phyloP scores from a whole-genome alignment of 92 coral and sea anemone genomes.

The Porites evermanni region DNA sequence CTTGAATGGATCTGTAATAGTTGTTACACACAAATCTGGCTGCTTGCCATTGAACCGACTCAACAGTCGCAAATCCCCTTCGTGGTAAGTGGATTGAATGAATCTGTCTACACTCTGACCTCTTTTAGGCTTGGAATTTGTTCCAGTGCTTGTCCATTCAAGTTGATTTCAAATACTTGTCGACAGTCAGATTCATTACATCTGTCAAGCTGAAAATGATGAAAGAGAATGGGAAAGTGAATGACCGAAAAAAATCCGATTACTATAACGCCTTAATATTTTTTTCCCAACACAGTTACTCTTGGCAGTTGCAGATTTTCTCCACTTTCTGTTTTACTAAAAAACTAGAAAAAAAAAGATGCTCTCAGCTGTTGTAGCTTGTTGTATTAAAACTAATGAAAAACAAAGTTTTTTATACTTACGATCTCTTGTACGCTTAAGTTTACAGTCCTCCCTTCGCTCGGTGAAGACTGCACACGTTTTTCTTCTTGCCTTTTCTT shows the following conservation, averaged over 20 bases:
- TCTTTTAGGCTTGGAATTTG: constrained; percentile 76
- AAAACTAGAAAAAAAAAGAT: too few species aligned
- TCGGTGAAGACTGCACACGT: constrained; percentile 41
- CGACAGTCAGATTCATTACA: constrained; percentile 76
- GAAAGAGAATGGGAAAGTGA: not conserved
- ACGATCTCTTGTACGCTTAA: constrained; percentile 39
- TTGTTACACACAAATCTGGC: too few species aligned
- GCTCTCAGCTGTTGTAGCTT: too few species aligned
- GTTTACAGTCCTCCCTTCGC: constrained; percentile 13
- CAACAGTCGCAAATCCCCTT: too few species aligned
- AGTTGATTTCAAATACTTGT: constrained; percentile 86
- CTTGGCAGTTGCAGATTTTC: too few species aligned
- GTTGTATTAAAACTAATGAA: too few species aligned
- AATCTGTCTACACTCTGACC: constrained; percentile 35
- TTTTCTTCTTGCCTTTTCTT: constrained; percentile 24
- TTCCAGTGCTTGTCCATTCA: constrained; percentile 79
- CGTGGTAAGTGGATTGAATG: too few species aligned
- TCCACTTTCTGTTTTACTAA: too few species aligned
- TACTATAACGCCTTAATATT: not conserved
- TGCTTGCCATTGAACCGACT: too few species aligned
- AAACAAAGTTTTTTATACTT: not conserved
- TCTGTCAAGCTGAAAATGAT: constrained; percentile 64
- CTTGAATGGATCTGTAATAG: too few species aligned
- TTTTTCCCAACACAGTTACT: not conserved
- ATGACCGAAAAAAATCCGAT: not conserved